Base-by-base conservation (phyloP, 2,888 invertebrate species). In the Baccha elongata region DNA sequence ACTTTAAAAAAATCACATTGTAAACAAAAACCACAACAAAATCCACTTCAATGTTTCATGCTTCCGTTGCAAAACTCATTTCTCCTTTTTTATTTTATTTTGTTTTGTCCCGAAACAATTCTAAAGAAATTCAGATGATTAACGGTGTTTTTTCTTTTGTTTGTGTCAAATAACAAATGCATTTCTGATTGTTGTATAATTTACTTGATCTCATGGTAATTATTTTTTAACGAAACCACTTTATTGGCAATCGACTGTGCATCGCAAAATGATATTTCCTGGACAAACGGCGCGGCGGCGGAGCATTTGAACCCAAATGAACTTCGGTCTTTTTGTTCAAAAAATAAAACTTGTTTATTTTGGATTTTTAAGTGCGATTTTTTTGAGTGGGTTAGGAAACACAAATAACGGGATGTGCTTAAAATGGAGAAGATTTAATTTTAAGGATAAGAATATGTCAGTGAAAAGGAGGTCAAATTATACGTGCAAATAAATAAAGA, bases 101-200 rank as follows among this genome's bases (percentile, higher is more conserved):
- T n/a, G 26, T 8, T n/a, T n/a, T 15, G 26, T 8, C 11, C 17
- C 17, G n/a, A 21, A 50, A 55, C 48, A 55, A 40, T 55, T 76
- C 69, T 58, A 50, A n/a, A 29, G 42, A 69, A 80, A 67, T 67
- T 55, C 48, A 13, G 29, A 68, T 83, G 81, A 83, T 78, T 67
- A 72, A 83, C 72, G 60, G 71, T 71, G 37, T 67, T 60, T 52
- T 75, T 37, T 42, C n/a, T n/a, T 37, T 42, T 55, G 26, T 52
- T 46, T 48, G 32, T 29, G 50, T 69, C 75, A 64, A 62, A 64
- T 50, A 53, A 69, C 76, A 29, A 71, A 83, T 78, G 76, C 76
- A 67, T 67, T 44, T 75, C 52, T 44, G 81, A 32, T 68, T 68
- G 32, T 75, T 75, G 71, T 75, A 81, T 81, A 81, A 83, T 76